Base-by-base conservation (phyloP, 2,113 vertebrate species). In the Corvus moneduloides region DNA sequence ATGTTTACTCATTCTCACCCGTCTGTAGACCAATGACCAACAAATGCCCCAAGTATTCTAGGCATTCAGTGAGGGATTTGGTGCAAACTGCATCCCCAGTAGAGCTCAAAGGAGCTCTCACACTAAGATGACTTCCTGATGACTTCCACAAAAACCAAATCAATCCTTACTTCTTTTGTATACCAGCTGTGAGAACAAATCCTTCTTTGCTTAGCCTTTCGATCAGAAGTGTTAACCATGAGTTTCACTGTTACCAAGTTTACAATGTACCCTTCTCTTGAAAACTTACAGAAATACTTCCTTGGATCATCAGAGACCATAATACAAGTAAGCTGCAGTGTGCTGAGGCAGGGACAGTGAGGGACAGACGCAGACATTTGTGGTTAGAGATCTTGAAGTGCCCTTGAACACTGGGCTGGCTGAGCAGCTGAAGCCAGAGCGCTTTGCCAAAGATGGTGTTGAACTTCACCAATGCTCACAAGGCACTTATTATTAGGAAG, bases 1-100 rank as follows among this genome's bases (percentile, higher is more conserved):
- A 18, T 32, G 80, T 90, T 95, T 97, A 95, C 83, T 97, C 93
- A 92, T 92, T 92, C 86, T 74, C 39, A 35, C 52, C 76, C 0
- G 0, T 92, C 48, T 93, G 41, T 22, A 86, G 83, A 77, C 61
- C 51, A 92, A 75, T 1, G 13, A 90, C 66, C 66, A 64, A 82
- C 51, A 77, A 92, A 84, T 4, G 48, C 27, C 64, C 44, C 56
- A 92, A 84, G 23, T 51, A 93, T 95, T 96, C 68, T 46, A 89
- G 61, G 80, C 56, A 93, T 93, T 92, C 59, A 48, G 18, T 21
- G 48, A 81, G 43, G 52, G 76, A 90, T 78, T 86, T 92, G 68
- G 56, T 81, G n/a, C 64, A 87, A 78, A 48, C 30, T 81, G 18
- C 30, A 84, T 62, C 22, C 68, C 37, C 28, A 80, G 16, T 20